Percentiles rank a stretch among this genome's conserved stretches.
phyloP scores from a whole-genome alignment of 30 jellyfish, hydroid and myxozoan species.

The Hydractinia echinata region DNA sequence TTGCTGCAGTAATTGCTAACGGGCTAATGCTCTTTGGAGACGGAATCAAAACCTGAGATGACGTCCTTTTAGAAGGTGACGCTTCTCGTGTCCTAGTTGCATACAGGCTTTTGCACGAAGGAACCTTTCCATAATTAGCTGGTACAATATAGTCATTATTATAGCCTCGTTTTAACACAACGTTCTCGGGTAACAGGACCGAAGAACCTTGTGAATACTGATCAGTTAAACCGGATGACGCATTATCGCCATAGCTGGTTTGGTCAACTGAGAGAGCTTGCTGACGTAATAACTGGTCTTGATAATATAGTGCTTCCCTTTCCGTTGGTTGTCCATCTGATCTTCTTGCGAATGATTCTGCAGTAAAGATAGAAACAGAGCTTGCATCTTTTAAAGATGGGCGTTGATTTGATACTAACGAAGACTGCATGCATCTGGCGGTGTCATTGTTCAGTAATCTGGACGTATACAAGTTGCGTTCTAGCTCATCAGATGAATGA shows the following conservation, averaged over 20 bases:
- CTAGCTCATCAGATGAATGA: neutral
- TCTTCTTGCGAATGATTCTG: slow-evolving; percentile 7
- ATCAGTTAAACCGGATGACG: neutral
- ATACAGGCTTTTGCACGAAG: neutral
- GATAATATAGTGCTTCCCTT: neutral
- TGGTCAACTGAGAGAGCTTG: neutral
- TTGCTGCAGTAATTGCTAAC: slow-evolving; percentile 5
- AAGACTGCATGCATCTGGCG: neutral
- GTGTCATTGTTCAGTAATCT: neutral
- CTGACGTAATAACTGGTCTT: neutral
- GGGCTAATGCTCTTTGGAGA: neutral
- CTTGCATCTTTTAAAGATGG: neutral
- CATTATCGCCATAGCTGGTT: neutral
- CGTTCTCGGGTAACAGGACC: neutral
- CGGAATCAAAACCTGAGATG: slow-evolving; percentile 3
- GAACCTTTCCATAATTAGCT: neutral
- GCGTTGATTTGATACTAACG: neutral
- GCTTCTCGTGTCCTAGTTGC: neutral
- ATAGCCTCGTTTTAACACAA: slow-evolving; percentile 31
- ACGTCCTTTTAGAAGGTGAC: slow-evolving; percentile 3
- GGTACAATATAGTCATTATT: slow-evolving; percentile 39
- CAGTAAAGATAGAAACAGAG: neutral
- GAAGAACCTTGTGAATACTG: neutral
- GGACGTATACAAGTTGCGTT: neutral
- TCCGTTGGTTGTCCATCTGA: neutral